Percentiles rank a stretch among this genome's conserved stretches.
Conservation (phyloP, 2,888 invertebrate species). For the Mimumesa dahlbomi region DNA sequence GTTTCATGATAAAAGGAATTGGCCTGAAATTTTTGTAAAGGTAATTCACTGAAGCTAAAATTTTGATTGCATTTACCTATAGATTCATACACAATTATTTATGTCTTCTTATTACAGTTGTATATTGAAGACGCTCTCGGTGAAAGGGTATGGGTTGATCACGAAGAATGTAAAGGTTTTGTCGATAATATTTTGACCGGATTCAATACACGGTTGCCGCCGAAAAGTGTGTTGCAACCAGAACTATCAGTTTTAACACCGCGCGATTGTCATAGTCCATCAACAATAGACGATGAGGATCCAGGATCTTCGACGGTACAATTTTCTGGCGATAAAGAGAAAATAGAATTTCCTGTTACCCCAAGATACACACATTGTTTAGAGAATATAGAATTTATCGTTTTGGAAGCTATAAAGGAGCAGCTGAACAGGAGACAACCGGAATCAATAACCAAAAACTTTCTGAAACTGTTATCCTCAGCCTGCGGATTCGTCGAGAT, state of each 20-base stretch:
- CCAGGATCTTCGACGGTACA: slow-evolving; percentile 69
- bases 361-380: slow-evolving; percentile 84
- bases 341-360: slow-evolving; percentile 80
- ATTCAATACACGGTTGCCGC: slow-evolving; percentile 90
- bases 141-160: slow-evolving; percentile 96
- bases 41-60: slow-evolving; percentile 78
- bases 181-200: slow-evolving; percentile 95
- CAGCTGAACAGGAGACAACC: slow-evolving; percentile 92
- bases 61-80: neutral
- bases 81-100: too few relatives aligned
- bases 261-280: slow-evolving; percentile 77
- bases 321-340: slow-evolving; percentile 74
- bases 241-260: slow-evolving; percentile 79
- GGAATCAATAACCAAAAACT: slow-evolving; percentile 93
- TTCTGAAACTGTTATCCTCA: slow-evolving; percentile 91
- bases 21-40: slow-evolving; percentile 96
- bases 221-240: slow-evolving; percentile 85
- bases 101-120: slow-evolving; percentile 82
- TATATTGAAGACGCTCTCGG: slow-evolving; percentile 97
- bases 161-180: slow-evolving; percentile 93
- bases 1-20: slow-evolving; percentile 90
- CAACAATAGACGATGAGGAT: slow-evolving; percentile 77
- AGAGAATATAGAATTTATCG: slow-evolving; percentile 89
- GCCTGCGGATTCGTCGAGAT: slow-evolving; percentile 94
- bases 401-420: slow-evolving; percentile 93